Percentiles rank a stretch among this genome's conserved stretches.
Conservation (phyloP, 2,797 vertebrate genomes). For the Macropus fuliginosus region DNA sequence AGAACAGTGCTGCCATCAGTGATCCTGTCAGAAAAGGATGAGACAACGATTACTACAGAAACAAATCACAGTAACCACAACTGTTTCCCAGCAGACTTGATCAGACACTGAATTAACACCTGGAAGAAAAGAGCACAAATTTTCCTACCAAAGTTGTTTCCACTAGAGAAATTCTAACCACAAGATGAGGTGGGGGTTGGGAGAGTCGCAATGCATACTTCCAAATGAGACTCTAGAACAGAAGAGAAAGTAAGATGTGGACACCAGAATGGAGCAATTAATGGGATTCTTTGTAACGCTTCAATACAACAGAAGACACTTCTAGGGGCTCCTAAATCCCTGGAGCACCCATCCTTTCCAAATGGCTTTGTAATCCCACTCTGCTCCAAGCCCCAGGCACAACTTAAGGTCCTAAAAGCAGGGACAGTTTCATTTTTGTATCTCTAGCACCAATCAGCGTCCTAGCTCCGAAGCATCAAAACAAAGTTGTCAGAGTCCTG, state of each 20-base stretch:
- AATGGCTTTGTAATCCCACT: not conserved
- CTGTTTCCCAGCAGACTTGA: conserved; percentile 27
- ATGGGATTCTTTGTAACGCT: not conserved
- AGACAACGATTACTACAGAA: conserved; percentile 40
- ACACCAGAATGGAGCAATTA: not conserved
- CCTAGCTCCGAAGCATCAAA: not conserved
- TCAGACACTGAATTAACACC: conserved; percentile 39
- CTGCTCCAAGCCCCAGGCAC: not conserved
- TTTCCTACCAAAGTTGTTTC: not conserved
- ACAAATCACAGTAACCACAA: conserved; percentile 34
- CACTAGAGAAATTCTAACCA: conserved; percentile 24
- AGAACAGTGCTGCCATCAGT: not conserved
- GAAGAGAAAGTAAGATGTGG: conserved; percentile 2
- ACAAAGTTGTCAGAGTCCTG: conserved; percentile 13
- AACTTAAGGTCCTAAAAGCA: not conserved
- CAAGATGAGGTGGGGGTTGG: not conserved
- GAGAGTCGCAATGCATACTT: conserved; percentile 7
- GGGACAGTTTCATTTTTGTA: not conserved
- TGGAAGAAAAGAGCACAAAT: conserved; percentile 19
- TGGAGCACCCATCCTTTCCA: not conserved
- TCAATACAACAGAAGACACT: not conserved
- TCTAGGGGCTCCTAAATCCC: not conserved
- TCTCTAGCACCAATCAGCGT: not conserved
- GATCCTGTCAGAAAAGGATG: not conserved
- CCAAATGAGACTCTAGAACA: conserved; percentile 32